Evolutionary conservation across 2,888 invertebrate species (phyloP), one percentile per base, ranked within the genome.

Genomic region (Melitaea athalia): DNA sequence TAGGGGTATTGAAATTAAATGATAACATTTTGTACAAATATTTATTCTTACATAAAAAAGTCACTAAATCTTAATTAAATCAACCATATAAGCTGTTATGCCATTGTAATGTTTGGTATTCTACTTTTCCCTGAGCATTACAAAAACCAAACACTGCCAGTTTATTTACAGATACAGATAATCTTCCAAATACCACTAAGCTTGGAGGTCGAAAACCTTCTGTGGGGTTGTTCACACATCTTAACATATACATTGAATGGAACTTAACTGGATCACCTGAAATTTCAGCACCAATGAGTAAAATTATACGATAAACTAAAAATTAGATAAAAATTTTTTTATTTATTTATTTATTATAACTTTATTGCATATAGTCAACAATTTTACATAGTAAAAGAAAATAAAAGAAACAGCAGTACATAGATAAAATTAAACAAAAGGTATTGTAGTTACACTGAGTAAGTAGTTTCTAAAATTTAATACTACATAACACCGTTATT

Each of bases 91-190:
- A 76, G 80, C 82, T 87, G 72, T 92, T 92, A 80, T 93, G 93
- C 95, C 95, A 95, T 73, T 93, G 94, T 55, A 95, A 79, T 63
- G 94, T 94, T 79, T 95, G 93, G 82, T 94, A 95, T 75, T 87
- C 84, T 10, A 94, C 83, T 75, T 82, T 79, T 57, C 85, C 82
- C 73, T 85, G 77, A 64, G 82, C 76, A 78, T 93, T 86, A 66
- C 90, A 73, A 76, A 94, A 94, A 11, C 96, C 97, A 72, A 96
- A 88, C 6, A 97, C 93, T 67, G 96, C 95, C 73, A 94, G 91
- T 88, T 98, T 98, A 81, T 96, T 96, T 0, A 97, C 97, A 74
- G 95, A 94, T 7, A 96, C 95, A 5, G 96, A 95, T 45, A 97
- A 84, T 72, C 97, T 93, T 53, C 96, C 96, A 82, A 95, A 94